Conservation (phyloP, 2,113 vertebrate species). For the Ochotona princeps region DNA sequence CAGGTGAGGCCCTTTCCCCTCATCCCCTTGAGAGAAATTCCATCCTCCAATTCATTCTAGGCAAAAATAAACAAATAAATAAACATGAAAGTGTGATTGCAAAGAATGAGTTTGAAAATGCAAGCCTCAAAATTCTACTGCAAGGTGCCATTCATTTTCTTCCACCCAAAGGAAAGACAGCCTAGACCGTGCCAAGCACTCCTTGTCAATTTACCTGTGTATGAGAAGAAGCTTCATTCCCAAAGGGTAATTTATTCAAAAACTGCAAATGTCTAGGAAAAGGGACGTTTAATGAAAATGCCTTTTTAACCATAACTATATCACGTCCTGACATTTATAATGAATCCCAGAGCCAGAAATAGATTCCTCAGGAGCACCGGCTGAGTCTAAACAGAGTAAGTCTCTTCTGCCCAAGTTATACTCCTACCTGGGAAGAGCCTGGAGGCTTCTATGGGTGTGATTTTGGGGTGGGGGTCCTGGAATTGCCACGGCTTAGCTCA, state of each 20-base stretch:
- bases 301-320: conserved; percentile 55
- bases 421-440: not conserved
- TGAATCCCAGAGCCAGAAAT: conserved; percentile 66
- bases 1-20: too few relatives aligned
- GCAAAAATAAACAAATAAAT: not conserved
- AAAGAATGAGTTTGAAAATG: not conserved
- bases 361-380: conserved; percentile 5
- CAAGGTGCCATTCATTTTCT: not conserved
- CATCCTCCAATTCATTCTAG: not conserved
- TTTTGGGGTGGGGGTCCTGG: not conserved
- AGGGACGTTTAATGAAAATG: conserved; percentile 54
- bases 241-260: conserved; percentile 76
- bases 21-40: too few relatives aligned
- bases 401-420: not conserved
- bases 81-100: not conserved
- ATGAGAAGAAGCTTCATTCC: conserved; percentile 58
- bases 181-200: conserved; percentile 15
- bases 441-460: not conserved
- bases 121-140: not conserved
- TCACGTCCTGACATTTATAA: conserved; percentile 74
- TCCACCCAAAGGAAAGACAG: not conserved
- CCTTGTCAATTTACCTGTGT: conserved; percentile 50
- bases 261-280: conserved; percentile 58
- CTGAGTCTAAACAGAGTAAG: conserved; percentile 38
- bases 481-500: not conserved